These are phyloP conservation scores for Tetrax tetrax DNA, from an alignment of 2,113 vertebrate species.

Conservation along the genomic window DNA sequence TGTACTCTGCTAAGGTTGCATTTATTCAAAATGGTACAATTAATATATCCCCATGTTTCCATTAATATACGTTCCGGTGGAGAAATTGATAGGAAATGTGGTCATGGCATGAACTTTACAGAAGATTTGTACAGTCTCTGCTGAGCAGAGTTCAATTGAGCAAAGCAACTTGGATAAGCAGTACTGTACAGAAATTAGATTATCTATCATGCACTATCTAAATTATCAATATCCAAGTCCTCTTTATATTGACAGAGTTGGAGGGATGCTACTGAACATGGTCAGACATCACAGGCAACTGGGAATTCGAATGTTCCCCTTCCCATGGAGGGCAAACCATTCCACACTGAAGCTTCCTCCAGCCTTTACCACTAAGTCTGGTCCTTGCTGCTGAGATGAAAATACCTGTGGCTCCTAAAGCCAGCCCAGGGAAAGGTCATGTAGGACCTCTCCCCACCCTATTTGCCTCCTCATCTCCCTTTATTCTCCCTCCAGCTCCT, in stretches of 20 bases:
- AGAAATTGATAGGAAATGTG: slow-evolving; percentile 68
- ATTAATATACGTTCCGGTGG: slow-evolving; percentile 60
- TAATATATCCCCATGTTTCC: slow-evolving; percentile 64
- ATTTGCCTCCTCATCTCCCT: background rate
- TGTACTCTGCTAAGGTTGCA: slow-evolving; percentile 57
- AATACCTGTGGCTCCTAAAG: background rate
- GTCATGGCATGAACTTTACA: slow-evolving; percentile 65
- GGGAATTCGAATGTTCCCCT: background rate
- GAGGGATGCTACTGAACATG: background rate
- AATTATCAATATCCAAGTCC: background rate
- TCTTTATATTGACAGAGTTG: background rate
- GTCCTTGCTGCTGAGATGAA: background rate
- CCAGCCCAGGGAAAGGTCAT: background rate
- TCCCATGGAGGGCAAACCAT: background rate
- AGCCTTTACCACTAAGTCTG: background rate
- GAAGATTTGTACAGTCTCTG: slow-evolving; percentile 48
- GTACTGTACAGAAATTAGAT: background rate
- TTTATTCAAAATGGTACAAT: slow-evolving; percentile 70
- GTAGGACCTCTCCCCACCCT: too few species aligned
- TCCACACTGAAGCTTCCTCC: background rate
- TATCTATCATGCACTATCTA: background rate
- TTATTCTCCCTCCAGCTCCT: background rate
- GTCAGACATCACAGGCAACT: background rate
- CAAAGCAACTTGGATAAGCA: background rate
- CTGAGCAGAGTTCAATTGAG: slow-evolving; percentile 52